Conservation (phyloP, 2,797 vertebrate species). For the Potorous gilbertii region DNA sequence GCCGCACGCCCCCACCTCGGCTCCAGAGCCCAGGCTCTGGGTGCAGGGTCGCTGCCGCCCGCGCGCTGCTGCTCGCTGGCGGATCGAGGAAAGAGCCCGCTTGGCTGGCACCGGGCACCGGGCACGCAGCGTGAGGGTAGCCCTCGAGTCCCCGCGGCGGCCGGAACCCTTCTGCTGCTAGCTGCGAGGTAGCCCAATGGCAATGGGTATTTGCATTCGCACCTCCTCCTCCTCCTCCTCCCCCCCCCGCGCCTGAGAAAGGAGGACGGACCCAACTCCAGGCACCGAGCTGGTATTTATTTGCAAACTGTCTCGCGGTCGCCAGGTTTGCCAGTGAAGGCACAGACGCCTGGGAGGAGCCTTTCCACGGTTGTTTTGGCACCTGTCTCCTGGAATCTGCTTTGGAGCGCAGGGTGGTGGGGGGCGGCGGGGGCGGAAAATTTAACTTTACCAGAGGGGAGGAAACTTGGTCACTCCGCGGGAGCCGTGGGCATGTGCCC, state of each 20-base stretch:
- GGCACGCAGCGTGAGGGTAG: background rate
- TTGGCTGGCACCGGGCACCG: background rate
- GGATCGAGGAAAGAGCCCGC: background rate
- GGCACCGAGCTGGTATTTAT: conserved; percentile 34
- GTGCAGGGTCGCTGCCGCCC: conserved; percentile 34
- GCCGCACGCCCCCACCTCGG: background rate
- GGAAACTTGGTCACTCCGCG: conserved; percentile 80
- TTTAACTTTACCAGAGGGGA: conserved; percentile 69
- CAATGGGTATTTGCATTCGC: conserved; percentile 49
- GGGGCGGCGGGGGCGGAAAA: conserved; percentile 55
- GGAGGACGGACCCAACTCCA: conserved; percentile 57
- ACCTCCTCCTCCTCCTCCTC: conserved; percentile 61
- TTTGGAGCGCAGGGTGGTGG: conserved; percentile 44
- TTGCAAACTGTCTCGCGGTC: background rate
- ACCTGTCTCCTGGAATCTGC: conserved; percentile 39
- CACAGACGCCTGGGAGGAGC: background rate
- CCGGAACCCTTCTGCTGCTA: conserved; percentile 3
- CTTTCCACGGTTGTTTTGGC: conserved; percentile 19
- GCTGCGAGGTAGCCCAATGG: conserved; percentile 51
- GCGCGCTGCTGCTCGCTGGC: background rate
- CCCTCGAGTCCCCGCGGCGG: conserved; percentile 1
- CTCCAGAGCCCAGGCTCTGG: conserved; percentile 11
- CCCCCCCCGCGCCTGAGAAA: conserved; percentile 37
- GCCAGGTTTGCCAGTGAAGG: background rate
- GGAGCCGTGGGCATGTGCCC: conserved; percentile 65